Base-by-base conservation (phyloP, 2,888 invertebrate genomes). In the Heteropelma amictum region DNA sequence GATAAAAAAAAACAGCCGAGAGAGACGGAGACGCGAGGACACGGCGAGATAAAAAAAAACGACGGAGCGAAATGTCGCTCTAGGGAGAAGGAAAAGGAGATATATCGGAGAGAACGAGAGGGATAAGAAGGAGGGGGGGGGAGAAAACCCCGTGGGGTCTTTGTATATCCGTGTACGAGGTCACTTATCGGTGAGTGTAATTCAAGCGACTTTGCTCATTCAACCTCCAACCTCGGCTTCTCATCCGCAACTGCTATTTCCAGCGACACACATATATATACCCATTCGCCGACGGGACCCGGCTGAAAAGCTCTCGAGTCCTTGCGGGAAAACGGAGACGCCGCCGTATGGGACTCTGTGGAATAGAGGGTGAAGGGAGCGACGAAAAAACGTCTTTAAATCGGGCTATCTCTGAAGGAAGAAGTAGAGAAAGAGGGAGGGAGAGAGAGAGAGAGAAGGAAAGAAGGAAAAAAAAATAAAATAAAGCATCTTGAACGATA, bases 131-230 rank as follows among this genome's bases (percentile, higher is more conserved):
- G 65, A 67, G 58, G 51, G 40, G 26, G 17, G 35, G 54, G 12
- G 51, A 51, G 40, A 47, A 63, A 61, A 51, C 17, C 21, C 63
- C 21, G 54, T 58, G 56, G 72, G 58, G 58, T 58, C 60, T 67
- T 56, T 51, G 67, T 58, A 51, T 28, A 58, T 71, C 40, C 67
- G 71, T 76, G 58, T 72, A 58, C 56, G 67, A 68, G 67, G 72
- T 58, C 63, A 63, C 72, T 76, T 33, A 56, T 72, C 56, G 56
- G 75, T 72, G 75, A 63, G 51, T 63, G 68, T 76, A 76, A 76
- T 76, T 76, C 76, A 45, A 72, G 63, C 63, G 72, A 68, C 63
- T 67, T 68, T 67, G 42, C 67, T 73, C 63, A 58, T 70, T 69
- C 61, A 65, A 70, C 76, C 65, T 71, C 60, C 58, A 68, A 63